Base-by-base conservation (phyloP, 2,113 vertebrate genomes). In the Lamprotornis superbus region DNA sequence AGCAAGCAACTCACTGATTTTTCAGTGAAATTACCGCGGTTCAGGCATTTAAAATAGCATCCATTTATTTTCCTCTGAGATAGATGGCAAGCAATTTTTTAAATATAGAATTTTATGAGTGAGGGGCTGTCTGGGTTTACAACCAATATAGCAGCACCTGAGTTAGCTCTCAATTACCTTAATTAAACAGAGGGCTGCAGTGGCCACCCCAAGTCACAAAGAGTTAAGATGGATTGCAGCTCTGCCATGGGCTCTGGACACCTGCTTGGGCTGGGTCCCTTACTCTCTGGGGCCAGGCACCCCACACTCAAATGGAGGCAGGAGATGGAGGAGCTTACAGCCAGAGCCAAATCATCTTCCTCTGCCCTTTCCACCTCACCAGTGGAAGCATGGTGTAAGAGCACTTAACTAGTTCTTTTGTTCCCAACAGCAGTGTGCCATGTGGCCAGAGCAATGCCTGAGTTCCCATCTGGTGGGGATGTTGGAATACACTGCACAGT, bases 381-480 rank as follows among this genome's bases (percentile, higher is more conserved):
- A 44, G 40, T 15, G 7, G 31, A 64, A 91, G 30, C 6, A 15
- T 0, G 1, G 18, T 5, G 0, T 19, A 65, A 56, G 19, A 15
- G 52, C 14, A 19, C 7, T 30, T 52, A 44, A 11, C 6, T 7
- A 6, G 6, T 8, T 55, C 31, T 90, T 71, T 30, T 40, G 12
- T 8, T 60, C 49, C 79, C 65, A 85, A 35, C 47, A n/a, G 12
- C 47, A 55, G 30, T 3, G 2, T 55, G 23, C 42, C 16, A n/a
- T 8, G 3, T 20, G 52, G 52, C 20, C 0, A 2, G 60, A 75
- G 60, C 1, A 6, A 44, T 8, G n/a, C 6, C 61, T 0, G 1
- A 52, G 7, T 39, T 56, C 46, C 37, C 3, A 0, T 18, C 56
- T 79, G 11, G 5, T 3, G 1, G 30, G 53, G 47, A 39, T 23